These are phyloP conservation scores for Anoplius nigerrimus DNA, from an alignment of 2,888 invertebrate genomes.

Conservation along the genomic window DNA sequence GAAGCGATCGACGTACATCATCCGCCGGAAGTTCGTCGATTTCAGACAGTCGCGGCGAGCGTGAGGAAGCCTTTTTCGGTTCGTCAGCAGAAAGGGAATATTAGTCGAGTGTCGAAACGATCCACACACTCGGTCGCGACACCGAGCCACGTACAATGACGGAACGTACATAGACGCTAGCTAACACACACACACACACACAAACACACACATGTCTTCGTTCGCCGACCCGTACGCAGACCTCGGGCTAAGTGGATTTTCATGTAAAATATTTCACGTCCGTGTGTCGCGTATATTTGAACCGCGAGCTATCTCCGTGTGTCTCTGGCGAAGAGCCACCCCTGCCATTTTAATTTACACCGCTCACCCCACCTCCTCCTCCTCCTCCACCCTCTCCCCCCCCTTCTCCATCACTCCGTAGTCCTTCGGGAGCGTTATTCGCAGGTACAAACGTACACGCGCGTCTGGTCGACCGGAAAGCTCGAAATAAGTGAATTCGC, in stretches of 20 bases:
- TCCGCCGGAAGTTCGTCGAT: too few species aligned
- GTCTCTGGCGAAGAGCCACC: constrained; percentile 13
- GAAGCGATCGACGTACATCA: too few species aligned
- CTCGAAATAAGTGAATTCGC: constrained; percentile 18
- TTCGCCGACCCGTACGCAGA: neutral
- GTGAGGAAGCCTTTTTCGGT: constrained; percentile 36
- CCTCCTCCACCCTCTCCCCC: neutral
- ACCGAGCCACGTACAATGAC: too few species aligned
- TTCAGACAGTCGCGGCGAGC: neutral
- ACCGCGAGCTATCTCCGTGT: constrained; percentile 6
- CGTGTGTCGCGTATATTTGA: constrained; percentile 3
- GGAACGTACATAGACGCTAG: too few species aligned
- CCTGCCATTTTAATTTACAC: constrained; percentile 37
- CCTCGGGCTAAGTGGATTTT: constrained; percentile 49
- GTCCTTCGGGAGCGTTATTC: constrained; percentile 16
- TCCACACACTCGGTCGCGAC: neutral
- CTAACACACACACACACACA: neutral
- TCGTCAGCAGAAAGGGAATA: constrained; percentile 40
- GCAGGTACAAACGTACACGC: constrained; percentile 11
- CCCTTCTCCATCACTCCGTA: constrained; percentile 4
- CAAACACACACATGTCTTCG: neutral
- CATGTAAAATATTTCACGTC: constrained; percentile 48
- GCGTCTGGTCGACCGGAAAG: constrained; percentile 19
- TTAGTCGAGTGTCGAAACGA: constrained; percentile 29
- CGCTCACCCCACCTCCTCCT: neutral